Evolutionary conservation across 2,797 vertebrate species (phyloP), one percentile per base, ranked within the genome.

Genomic region (Echiichthys vipera): DNA sequence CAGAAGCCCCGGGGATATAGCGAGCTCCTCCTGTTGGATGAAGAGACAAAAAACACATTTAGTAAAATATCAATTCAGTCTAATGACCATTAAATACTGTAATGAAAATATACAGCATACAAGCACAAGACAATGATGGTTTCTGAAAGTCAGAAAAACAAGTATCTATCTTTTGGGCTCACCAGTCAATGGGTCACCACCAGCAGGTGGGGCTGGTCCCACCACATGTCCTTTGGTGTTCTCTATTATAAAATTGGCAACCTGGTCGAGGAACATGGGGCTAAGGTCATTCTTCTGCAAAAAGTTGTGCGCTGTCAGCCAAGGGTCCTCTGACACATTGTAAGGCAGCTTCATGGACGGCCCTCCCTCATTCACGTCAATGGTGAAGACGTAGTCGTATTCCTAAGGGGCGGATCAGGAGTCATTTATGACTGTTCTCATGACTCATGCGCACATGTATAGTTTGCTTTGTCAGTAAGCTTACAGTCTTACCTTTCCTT

Each of bases 241-340:
- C 81, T 99, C 96, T 7, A 98, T 97, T 75, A 99, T 99, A 88
- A 99, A 99, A 84, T 99, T 97, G 79, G 98, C 98, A 74, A 99
- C 98, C 81, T 99, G 98, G 95, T 99, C 98, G 57, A 99, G 92
- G 92, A 99, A 99, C 96, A 96, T 96, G 34, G 98, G 94, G 88
- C 96, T 98, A 53, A 99, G 91, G 89, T 99, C 96, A 74, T 99
- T 98, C 92, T 95, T 98, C 91, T 98, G 95, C 63, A 99, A 88
- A 84, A 99, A 99, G 93, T 98, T 98, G 87, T 98, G 97, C 0
- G 98, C 98, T 1, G 95, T 94, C 83, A 98, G 90, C 98, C 98
- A 99, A 56, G 98, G 98, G 91, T 99, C 98, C 5, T 99, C 98
- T 3, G 90, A 82, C 77, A 95, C 51, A 32, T 97, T 99, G 88